Base-by-base conservation (phyloP, 2,113 vertebrate genomes). In the Gasterosteus nipponicus region DNA sequence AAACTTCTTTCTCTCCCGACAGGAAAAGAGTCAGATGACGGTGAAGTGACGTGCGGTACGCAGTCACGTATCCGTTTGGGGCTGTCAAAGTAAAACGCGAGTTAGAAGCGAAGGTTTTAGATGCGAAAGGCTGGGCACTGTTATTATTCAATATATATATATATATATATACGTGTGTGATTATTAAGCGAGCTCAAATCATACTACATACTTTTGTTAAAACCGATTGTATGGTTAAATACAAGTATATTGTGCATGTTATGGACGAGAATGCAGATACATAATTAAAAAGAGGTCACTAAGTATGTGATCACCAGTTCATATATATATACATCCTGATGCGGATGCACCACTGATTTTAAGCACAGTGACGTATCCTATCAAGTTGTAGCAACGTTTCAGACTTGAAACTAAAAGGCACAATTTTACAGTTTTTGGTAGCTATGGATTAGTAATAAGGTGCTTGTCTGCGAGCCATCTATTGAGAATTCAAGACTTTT, bases 1-100 rank as follows among this genome's bases (percentile, higher is more conserved):
- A 72, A 89, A 88, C 87, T 91, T 86, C 80, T 85, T 54, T 68
- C 53, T 82, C 69, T 90, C 80, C 83, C 84, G 63, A 92, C 92
- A 93, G 93, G 94, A 94, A 94, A 90, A 81, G 82, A 89, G 84
- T 94, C 93, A 92, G 88, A 90, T 93, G 91, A 94, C 1, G 3
- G 73, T 70, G 44, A 86, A 76, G 29, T 0, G 7, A 0, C 1
- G 15, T 2, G 0, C 0, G 1, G 1, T 1, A 1, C 41, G 8
- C 0, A 0, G 2, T 0, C 0, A 0, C 16, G 18, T 3, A 14
- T 91, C 89, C 86, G 63, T 63, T 39, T 7, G 0, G 0, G 0
- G 4, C 18, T 60, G 1, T 77, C 84, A 87, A 78, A 82, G 70
- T 90, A 92, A 91, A 86, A 73, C 26, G 22, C 10, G 51, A 33